Percentiles rank a stretch among this genome's conserved stretches.
phyloP scores from a whole-genome alignment of 2,113 vertebrate species.

The Erinaceus europaeus region DNA sequence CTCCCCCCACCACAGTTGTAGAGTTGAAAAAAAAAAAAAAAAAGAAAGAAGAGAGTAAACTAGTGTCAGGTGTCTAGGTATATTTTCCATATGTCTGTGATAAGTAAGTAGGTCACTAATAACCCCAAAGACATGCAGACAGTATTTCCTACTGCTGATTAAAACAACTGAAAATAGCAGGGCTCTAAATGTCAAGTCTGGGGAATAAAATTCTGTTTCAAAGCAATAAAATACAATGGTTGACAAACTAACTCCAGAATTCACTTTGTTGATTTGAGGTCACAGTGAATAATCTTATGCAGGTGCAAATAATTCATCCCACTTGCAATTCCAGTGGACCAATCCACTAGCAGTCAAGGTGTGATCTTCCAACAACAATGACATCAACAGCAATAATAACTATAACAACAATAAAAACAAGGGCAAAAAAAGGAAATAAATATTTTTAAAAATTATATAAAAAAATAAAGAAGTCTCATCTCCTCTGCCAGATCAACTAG shows the following conservation, averaged over 20 bases:
- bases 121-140: not conserved
- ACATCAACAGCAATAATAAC: no score
- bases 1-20: no score
- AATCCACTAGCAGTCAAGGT: constrained; percentile 94
- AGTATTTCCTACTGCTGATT: not conserved
- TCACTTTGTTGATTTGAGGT: constrained; percentile 99
- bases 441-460: no score
- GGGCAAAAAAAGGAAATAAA: no score
- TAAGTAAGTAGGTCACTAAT: not conserved
- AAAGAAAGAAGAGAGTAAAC: not conserved
- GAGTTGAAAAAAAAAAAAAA: not conserved
- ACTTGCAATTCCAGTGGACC: constrained; percentile 97
- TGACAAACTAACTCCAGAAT: constrained; percentile 54
- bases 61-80: not conserved
- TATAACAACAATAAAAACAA: no score
- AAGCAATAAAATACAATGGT: not conserved
- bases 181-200: not conserved
- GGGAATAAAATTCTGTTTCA: no score
- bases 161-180: not conserved
- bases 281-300: constrained; percentile 99
- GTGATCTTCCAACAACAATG: constrained; percentile 94
- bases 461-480: no score
- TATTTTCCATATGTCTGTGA: not conserved
- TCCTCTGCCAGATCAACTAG: no score
- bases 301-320: constrained; percentile 99